A percentile compares a stretch with the other conserved stretches of the same genome.
phyloP scores from a whole-genome alignment of 2,888 invertebrate genomes.

The Drosophila lutescens region DNA sequence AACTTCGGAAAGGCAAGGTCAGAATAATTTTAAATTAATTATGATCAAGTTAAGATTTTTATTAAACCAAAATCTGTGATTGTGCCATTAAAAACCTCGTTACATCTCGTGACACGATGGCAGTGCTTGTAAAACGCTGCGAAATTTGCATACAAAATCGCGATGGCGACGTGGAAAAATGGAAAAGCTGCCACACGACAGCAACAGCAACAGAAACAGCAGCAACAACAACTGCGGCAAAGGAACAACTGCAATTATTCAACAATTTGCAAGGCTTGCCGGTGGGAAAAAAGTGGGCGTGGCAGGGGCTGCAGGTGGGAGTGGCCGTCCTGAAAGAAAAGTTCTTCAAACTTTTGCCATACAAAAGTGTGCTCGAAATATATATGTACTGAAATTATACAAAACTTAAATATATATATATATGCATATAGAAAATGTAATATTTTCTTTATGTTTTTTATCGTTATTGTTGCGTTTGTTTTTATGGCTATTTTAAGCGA shows the following conservation, averaged over 20 bases:
- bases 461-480: constrained; percentile 19
- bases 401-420: constrained; percentile 8
- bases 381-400: constrained; percentile 15
- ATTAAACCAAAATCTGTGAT: too few species aligned
- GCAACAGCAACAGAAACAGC: constrained; percentile 22
- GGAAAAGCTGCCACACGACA: constrained; percentile 49
- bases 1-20: too few species aligned
- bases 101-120: neutral
- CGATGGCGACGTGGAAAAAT: constrained; percentile 44
- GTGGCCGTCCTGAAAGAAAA: constrained; percentile 45
- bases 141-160: constrained; percentile 47
- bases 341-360: constrained; percentile 66
- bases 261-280: constrained; percentile 65
- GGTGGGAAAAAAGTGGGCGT: neutral
- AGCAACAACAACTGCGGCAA: constrained; percentile 33
- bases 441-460: constrained; percentile 31
- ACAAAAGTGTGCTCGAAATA: constrained; percentile 30
- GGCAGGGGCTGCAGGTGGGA: constrained; percentile 12
- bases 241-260: constrained; percentile 72
- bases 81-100: too few species aligned
- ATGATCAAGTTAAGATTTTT: too few species aligned
- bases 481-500: constrained; percentile 17
- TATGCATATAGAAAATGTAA: constrained; percentile 18
- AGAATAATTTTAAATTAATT: too few species aligned
- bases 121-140: neutral